Percentiles rank a stretch among this genome's conserved stretches.
Conservation (phyloP, 1,140 invertebrate species). For the Helicoverpa zea region DNA sequence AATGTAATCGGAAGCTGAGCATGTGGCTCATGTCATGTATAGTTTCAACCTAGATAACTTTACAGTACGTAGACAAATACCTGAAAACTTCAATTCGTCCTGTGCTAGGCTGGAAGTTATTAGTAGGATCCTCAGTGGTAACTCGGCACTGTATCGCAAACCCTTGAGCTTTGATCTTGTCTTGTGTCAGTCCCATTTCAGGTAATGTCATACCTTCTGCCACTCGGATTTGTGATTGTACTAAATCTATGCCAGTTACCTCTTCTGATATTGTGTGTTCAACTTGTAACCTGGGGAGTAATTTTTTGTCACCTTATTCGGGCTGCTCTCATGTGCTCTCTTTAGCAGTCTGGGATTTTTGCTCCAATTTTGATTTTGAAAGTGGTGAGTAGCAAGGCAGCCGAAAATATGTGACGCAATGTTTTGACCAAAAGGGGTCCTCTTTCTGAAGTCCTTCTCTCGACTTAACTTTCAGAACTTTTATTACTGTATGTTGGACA, state of each 20-base stretch:
- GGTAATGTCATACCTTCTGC: conserved; percentile 98
- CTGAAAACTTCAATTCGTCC: conserved; percentile 99
- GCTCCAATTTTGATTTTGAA: too few relatives aligned
- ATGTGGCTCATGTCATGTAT: too few relatives aligned
- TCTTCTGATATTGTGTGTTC: conserved; percentile 99
- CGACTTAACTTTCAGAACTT: too few relatives aligned
- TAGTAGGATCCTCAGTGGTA: not conserved
- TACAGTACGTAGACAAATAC: conserved; percentile 63
- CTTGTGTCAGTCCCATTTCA: conserved; percentile 96
- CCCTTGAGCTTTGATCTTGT: conserved; percentile 95
- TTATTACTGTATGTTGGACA: too few relatives aligned
- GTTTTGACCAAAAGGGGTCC: too few relatives aligned
- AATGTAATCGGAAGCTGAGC: too few relatives aligned
- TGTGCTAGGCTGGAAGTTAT: conserved; percentile 65
- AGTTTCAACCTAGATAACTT: too few relatives aligned
- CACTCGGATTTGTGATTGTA: conserved; percentile 98
- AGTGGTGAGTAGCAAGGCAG: too few relatives aligned
- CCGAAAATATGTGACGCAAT: too few relatives aligned
- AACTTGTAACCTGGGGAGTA: conserved; percentile 92
- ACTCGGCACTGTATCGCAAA: conserved; percentile 94
- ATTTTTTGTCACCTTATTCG: not conserved
- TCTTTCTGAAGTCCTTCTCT: too few relatives aligned
- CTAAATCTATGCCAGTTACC: conserved; percentile 99
- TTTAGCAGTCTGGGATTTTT: too few relatives aligned
- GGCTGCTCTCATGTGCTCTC: too few relatives aligned